phyloP scores from a whole-genome alignment of 2,113 vertebrate genomes.

The Otus sunia region DNA sequence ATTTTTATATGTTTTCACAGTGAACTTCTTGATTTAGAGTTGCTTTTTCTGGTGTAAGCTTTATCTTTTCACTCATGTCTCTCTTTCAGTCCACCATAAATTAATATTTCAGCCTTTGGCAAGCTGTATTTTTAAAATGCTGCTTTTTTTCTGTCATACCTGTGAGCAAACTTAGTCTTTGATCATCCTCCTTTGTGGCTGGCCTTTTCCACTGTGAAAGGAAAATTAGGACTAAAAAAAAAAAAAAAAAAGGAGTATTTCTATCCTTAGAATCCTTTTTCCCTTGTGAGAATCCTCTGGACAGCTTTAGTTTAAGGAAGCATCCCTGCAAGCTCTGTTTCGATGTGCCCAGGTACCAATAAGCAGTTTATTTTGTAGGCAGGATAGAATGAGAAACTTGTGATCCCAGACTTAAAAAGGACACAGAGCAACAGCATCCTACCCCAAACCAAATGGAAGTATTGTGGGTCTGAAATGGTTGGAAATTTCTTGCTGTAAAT shows the following conservation, averaged over 20 bases:
- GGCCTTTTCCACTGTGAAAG: not conserved
- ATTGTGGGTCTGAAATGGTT: not conserved
- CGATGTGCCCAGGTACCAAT: not conserved
- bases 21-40: not conserved
- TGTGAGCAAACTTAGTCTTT: constrained; percentile 40
- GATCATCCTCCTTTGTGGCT: not conserved
- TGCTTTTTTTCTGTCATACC: not conserved
- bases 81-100: not conserved
- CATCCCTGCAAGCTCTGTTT: not conserved
- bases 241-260: not conserved
- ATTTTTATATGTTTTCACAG: not conserved
- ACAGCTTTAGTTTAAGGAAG: not conserved
- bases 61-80: not conserved
- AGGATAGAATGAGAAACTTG: not conserved
- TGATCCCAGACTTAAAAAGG: not conserved
- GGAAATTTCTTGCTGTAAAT: not conserved
- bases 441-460: not conserved
- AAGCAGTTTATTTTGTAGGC: not conserved
- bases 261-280: not conserved
- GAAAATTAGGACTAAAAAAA: not conserved
- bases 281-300: not conserved
- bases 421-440: not conserved
- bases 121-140: not conserved
- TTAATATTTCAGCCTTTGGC: not conserved
- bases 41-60: not conserved